Conservation (phyloP, 1,140 invertebrate genomes). For the Drosophila saltans region DNA sequence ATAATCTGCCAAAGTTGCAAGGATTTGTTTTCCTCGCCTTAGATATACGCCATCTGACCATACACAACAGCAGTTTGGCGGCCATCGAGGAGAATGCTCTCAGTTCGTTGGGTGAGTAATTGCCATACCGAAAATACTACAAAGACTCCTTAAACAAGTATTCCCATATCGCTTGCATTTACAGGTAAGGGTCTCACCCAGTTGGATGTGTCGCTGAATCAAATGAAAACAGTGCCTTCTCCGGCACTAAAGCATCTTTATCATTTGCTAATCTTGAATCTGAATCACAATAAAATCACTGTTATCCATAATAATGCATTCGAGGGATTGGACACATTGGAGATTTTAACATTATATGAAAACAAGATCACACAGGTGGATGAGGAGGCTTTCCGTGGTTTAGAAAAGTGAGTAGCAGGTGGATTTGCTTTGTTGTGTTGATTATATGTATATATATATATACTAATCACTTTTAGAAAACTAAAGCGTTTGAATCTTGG, state of each 20-base stretch:
- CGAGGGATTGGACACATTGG: constrained; percentile 91
- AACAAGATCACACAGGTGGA: constrained; percentile 92
- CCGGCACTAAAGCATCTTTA: constrained; percentile 90
- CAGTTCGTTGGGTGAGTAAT: constrained; percentile 89
- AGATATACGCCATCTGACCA: constrained; percentile 93
- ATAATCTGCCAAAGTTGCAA: constrained; percentile 91
- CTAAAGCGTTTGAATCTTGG: constrained; percentile 93
- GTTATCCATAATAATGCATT: constrained; percentile 91
- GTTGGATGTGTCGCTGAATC: constrained; percentile 92
- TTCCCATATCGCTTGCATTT: constrained; percentile 40
- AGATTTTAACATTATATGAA: constrained; percentile 94
- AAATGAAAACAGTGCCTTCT: constrained; percentile 90
- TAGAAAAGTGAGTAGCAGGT: constrained; percentile 89
- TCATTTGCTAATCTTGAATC: constrained; percentile 92
- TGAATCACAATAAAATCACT: constrained; percentile 94
- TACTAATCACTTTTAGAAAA: constrained; percentile 86
- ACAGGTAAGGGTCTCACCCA: constrained; percentile 92
- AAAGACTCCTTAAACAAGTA: neutral
- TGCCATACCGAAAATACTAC: neutral
- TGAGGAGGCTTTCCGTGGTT: constrained; percentile 91
- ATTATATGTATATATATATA: neutral
- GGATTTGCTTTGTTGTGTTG: too few species aligned
- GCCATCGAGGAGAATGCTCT: constrained; percentile 93
- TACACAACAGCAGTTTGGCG: constrained; percentile 93
- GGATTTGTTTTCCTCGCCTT: constrained; percentile 93